Evolutionary conservation across 2,797 vertebrate species (phyloP), one percentile per base, ranked within the genome.

Genomic region (Otolemur crassicaudatus): DNA sequence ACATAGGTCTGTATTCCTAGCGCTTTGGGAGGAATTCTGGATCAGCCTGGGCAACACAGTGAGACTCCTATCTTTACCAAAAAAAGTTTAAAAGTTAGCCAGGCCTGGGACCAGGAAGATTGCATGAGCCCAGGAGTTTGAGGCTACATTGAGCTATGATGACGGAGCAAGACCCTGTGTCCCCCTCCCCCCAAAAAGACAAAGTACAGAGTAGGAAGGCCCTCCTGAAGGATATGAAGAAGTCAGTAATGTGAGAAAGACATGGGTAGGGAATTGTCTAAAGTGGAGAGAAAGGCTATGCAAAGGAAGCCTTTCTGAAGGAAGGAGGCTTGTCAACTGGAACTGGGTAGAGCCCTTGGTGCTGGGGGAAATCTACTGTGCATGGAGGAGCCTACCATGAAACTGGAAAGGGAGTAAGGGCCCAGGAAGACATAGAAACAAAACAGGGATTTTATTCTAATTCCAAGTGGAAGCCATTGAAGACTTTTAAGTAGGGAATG

Each of bases 381-480:
- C 49, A 12, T n/a, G 76, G 46, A 87, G 37, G 60, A 87, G 12
- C 8, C 81, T 94, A 12, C 4, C 27, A 17, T 67, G 69, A 85
- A 73, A 58, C 8, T 85, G n/a, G 72, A 80, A n/a, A 93, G 23
- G 31, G 34, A 69, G 56, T 40, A 34, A 75, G 7, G 25, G 7
- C 34, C 34, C 80, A 49, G n/a, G 31, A 85, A 92, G 82, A 94
- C 23, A 9, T 2, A 65, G 83, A 94, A 80, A 95, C 25, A 76
- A 53, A 34, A 43, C 14, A 19, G 7, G 14, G 22, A 53, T 86
- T 96, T 97, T 87, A 56, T 63, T 93, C n/a, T 80, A 75, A 85
- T 90, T 75, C n/a, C 49, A 76, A n/a, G 22, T 34, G 73, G 75
- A 96, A 96, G 53, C 34, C 53, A 60, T 37, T 92, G 25, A 89